These are phyloP conservation scores for Callosobruchus maculatus DNA, from an alignment of 2,888 invertebrate species.

Conservation along the genomic window DNA sequence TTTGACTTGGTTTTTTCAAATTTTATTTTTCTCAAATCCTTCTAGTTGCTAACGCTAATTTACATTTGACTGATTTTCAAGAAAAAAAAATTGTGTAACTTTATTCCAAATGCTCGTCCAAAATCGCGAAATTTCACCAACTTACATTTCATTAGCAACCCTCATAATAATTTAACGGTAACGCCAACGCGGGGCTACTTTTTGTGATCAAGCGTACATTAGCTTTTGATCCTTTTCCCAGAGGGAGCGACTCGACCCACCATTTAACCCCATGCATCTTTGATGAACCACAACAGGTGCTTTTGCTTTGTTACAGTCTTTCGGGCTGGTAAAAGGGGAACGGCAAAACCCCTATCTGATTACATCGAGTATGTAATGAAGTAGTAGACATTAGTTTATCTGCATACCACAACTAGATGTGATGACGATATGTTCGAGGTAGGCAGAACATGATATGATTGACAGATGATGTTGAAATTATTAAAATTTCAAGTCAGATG, in stretches of 20 bases:
- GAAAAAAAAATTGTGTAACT: no score
- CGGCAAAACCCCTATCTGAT: conserved; percentile 17
- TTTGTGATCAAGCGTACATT: neutral
- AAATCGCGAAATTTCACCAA: no score
- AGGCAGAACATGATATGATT: no score
- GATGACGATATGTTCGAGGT: no score
- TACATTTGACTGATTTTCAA: no score
- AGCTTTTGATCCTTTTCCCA: conserved; percentile 16
- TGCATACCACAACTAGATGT: no score
- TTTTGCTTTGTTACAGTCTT: conserved; percentile 9
- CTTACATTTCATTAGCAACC: neutral
- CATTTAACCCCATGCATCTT: conserved; percentile 42
- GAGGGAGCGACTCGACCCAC: conserved; percentile 38
- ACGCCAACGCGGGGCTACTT: neutral
- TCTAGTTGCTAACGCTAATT: no score
- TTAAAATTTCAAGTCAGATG: no score
- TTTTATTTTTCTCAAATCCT: no score
- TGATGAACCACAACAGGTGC: conserved; percentile 41
- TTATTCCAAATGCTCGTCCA: no score
- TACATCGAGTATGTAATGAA: conserved; percentile 10
- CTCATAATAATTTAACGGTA: neutral
- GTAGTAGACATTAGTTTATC: neutral
- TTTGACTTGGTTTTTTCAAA: no score
- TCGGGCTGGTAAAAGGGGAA: conserved; percentile 16
- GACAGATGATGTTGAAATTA: no score